These are phyloP conservation scores for Scylla paramamosain DNA, from an alignment of 1,140 invertebrate species.

Conservation along the genomic window DNA sequence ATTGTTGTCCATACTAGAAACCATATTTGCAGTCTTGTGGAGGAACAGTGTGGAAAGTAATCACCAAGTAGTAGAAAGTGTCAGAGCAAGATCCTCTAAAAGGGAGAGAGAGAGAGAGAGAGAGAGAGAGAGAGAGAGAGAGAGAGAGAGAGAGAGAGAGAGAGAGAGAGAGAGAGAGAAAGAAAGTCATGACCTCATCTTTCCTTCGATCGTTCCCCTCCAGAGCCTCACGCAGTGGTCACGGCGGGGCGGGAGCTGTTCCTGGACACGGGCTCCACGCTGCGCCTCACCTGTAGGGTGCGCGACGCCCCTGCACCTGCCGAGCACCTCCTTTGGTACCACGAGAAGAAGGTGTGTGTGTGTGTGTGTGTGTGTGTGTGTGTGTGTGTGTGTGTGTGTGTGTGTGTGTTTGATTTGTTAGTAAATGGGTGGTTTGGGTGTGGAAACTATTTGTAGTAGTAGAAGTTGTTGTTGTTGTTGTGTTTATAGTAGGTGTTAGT, in stretches of 20 bases:
- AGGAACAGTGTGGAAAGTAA: too few species aligned
- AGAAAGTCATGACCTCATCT: too few species aligned
- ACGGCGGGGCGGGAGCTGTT: constrained; percentile 49
- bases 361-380: background rate
- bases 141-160: too few species aligned
- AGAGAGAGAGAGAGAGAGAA: too few species aligned
- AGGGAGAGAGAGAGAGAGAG: too few species aligned
- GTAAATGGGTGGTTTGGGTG: background rate
- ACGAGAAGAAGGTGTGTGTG: constrained; percentile 7
- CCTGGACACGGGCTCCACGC: constrained; percentile 25
- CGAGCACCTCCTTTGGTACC: constrained; percentile 45
- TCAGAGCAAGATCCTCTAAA: too few species aligned
- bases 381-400: background rate
- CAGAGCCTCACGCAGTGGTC: constrained; percentile 34
- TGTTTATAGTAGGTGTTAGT: too few species aligned
- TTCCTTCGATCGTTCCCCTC: too few species aligned
- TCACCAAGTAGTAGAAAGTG: too few species aligned
- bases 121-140: too few species aligned
- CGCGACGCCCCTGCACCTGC: background rate
- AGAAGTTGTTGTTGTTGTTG: background rate
- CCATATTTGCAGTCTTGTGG: too few species aligned
- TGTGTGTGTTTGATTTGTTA: background rate
- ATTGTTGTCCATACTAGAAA: too few species aligned
- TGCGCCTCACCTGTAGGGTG: constrained; percentile 34
- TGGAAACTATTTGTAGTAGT: background rate